A percentile compares a stretch with the other conserved stretches of the same genome.
phyloP scores from a whole-genome alignment of 2,797 vertebrate species.

The Pangasius sanitwongsei region DNA sequence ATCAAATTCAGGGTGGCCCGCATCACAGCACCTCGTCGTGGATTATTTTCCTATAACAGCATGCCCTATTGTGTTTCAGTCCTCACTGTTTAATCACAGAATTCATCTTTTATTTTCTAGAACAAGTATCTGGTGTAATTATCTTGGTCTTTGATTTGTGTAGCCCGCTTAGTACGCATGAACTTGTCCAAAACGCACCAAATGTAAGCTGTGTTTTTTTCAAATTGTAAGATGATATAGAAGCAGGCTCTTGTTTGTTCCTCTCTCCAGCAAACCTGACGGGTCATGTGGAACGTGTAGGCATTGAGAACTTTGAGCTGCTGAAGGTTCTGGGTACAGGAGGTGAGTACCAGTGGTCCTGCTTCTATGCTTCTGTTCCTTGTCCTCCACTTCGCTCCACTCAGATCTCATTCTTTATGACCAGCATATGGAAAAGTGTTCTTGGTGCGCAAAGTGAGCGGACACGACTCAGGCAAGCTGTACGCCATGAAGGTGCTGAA shows the following conservation, averaged over 20 bases:
- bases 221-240: not conserved
- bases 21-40: not conserved
- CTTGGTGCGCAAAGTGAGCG: constrained; percentile 94
- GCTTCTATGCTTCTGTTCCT: not conserved
- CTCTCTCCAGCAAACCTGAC: constrained; percentile 90
- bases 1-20: not conserved
- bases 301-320: constrained; percentile 98
- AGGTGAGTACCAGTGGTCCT: constrained; percentile 78
- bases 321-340: constrained; percentile 97
- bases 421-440: constrained; percentile 97
- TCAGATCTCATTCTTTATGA: constrained; percentile 12
- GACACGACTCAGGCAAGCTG: constrained; percentile 91
- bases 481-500: constrained; percentile 99
- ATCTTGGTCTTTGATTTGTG: not conserved
- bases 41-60: not conserved
- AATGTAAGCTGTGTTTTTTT: not conserved
- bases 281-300: constrained; percentile 94
- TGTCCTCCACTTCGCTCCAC: not conserved
- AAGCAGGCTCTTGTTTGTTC: constrained; percentile 32
- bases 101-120: not conserved
- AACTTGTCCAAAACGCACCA: too few species aligned
- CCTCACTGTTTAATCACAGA: not conserved
- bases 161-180: too few species aligned
- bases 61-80: not conserved
- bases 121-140: not conserved